Evolutionary conservation across 2,797 vertebrate species (phyloP).

Genomic region (Cirrhinus mrigala): DNA sequence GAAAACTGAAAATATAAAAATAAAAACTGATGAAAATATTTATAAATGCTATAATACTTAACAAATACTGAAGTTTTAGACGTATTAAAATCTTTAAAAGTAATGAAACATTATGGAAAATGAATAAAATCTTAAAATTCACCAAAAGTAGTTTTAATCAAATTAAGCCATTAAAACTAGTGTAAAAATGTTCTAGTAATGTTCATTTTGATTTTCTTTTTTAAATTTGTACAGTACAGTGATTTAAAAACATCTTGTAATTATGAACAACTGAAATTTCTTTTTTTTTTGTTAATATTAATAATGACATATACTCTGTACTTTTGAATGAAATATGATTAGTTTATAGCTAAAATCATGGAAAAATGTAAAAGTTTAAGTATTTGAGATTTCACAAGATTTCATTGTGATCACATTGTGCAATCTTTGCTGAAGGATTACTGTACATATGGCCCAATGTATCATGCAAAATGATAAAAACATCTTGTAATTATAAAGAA

Average conservation of each 20-base stretch:
- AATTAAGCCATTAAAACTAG: no score
- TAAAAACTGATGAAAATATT: background rate
- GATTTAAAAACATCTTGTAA: background rate
- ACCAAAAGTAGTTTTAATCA: no score
- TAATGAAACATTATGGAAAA: background rate
- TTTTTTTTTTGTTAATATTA: background rate
- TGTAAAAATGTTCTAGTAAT: background rate
- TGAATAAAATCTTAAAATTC: background rate
- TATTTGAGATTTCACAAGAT: background rate
- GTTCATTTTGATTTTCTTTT: background rate
- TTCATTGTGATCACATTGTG: background rate
- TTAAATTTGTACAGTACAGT: background rate
- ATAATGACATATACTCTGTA: background rate
- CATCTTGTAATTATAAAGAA: no score
- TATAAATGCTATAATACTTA: background rate
- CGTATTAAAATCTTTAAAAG: background rate
- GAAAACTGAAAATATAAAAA: background rate
- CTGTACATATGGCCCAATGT: background rate
- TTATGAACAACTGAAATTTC: no score
- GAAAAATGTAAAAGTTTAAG: background rate
- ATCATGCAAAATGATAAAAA: background rate
- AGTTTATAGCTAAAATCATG: background rate
- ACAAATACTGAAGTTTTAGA: background rate
- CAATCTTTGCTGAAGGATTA: background rate
- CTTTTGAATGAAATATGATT: background rate